Conservation (phyloP, 1,140 invertebrate species). For the Aricia agestis region DNA sequence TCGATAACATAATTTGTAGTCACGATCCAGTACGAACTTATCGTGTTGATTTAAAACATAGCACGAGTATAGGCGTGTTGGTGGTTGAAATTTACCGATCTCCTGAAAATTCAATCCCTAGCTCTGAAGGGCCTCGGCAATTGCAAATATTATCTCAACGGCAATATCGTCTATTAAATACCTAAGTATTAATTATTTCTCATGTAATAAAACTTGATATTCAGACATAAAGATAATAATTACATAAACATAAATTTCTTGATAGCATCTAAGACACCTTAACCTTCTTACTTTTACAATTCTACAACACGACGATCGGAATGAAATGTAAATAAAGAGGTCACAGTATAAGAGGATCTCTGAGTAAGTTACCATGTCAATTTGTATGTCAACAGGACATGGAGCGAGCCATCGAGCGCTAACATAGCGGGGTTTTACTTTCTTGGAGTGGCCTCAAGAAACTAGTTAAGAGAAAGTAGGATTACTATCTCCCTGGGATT, state of each 20-base stretch:
- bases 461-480: conserved; percentile 74
- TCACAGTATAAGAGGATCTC: conserved; percentile 25
- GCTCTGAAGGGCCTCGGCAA: too few relatives aligned
- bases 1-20: conserved; percentile 20
- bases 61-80: too few relatives aligned
- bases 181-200: too few relatives aligned
- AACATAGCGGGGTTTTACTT: conserved; percentile 72
- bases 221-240: neutral
- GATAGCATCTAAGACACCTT: neutral
- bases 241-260: neutral
- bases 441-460: conserved; percentile 69
- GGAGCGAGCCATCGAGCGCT: conserved; percentile 48
- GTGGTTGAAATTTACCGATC: too few relatives aligned
- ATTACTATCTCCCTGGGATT: conserved; percentile 57
- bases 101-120: too few relatives aligned
- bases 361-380: conserved; percentile 60
- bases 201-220: neutral
- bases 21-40: neutral
- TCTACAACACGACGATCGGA: neutral
- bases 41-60: neutral
- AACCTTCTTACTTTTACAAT: neutral
- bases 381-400: conserved; percentile 73
- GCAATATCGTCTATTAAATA: too few relatives aligned
- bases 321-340: conserved; percentile 8
- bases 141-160: too few relatives aligned